Conservation (phyloP, 2,888 invertebrate species). For the Frankliniella intonsa region DNA sequence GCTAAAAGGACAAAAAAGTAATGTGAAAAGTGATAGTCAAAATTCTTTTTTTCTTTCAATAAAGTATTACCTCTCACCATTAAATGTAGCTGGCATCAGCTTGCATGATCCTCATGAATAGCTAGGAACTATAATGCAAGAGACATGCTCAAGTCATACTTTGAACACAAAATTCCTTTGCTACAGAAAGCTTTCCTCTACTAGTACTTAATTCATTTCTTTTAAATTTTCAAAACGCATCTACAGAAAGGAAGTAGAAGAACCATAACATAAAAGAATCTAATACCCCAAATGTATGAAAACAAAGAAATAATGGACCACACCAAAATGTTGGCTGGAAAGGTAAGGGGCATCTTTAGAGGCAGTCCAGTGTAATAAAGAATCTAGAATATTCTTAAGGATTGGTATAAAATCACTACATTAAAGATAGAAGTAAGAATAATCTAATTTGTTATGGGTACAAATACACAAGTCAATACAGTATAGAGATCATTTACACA, state of each 20-base stretch:
- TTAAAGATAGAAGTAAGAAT: too few relatives aligned
- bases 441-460: too few relatives aligned
- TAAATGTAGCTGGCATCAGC: slow-evolving; percentile 19
- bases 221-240: not conserved
- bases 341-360: too few relatives aligned
- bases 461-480: too few relatives aligned
- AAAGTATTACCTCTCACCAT: not conserved
- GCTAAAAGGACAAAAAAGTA: not conserved
- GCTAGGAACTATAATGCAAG: slow-evolving; percentile 29
- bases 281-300: not conserved
- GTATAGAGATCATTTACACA: too few relatives aligned
- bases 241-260: not conserved
- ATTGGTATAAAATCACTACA: too few relatives aligned
- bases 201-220: not conserved
- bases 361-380: too few relatives aligned
- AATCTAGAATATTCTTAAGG: too few relatives aligned
- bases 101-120: slow-evolving; percentile 20
- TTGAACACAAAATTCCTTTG: not conserved
- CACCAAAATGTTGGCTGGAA: too few relatives aligned
- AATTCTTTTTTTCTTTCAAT: not conserved
- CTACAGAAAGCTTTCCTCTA: not conserved
- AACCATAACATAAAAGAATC: slow-evolving; percentile 26
- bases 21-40: not conserved
- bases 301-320: too few relatives aligned
- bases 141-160: slow-evolving; percentile 17